Evolutionary conservation across 2,888 invertebrate genomes (phyloP), one percentile per base, ranked within the genome.

Genomic region (Nomada fucata): DNA sequence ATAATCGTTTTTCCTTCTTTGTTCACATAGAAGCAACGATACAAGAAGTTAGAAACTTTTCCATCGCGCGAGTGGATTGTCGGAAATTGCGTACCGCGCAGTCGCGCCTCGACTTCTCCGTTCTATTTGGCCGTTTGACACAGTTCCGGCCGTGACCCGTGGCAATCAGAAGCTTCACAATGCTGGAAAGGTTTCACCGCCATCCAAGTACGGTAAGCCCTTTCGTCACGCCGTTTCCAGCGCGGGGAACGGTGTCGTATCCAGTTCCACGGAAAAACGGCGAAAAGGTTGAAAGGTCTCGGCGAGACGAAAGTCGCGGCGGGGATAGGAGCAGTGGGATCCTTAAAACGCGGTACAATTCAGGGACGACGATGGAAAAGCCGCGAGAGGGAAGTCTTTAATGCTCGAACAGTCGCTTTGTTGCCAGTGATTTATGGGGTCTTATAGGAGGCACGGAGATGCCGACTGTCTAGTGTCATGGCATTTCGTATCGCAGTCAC

Each of bases 371-470:
- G 61, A 53, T 29, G 74, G 68, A 84, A 87, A 82, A 77, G 53
- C 60, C 63, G 79, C 69, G 70, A n/a, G 29, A 15, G 52, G 73
- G 60, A 42, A 79, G 78, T 59, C 29, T 87, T 84, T 89, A 85
- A 83, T 71, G 76, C 76, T 79, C 83, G 82, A 83, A 82, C 84
- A 77, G 83, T 84, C 78, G 83, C 86, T 89, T 89, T 89, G 89
- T 89, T 84, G 86, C 79, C 79, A 64, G 89, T 89, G 89, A 89
- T 89, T 87, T 87, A 89, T 90, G 86, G 78, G 76, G 82, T 76
- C 73, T 86, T 82, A 86, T 79, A 75, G 80, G 82, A 69, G 65
- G 75, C 72, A 70, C 69, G 77, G 80, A 80, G 78, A 88, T 83
- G 81, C 82, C 80, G 83, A 87, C 79, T 83, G 85, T 87, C 87